A percentile compares a stretch with the other conserved stretches of the same genome.
Conservation (phyloP, 2,797 vertebrate genomes). For the Propithecus perrieri region DNA sequence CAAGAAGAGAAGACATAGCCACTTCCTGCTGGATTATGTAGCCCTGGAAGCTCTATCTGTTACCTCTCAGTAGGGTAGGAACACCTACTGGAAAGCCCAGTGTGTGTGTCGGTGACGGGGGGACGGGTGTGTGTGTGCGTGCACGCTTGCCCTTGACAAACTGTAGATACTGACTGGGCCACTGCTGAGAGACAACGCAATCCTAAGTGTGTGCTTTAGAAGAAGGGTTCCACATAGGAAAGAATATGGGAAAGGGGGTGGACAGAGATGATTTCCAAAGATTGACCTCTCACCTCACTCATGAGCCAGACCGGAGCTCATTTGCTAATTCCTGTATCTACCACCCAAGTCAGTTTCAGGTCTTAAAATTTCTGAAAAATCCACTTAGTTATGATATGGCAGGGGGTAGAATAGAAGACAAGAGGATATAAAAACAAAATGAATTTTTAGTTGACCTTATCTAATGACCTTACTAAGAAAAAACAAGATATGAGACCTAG, state of each 20-base stretch:
- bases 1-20: not conserved
- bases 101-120: fast-evolving
- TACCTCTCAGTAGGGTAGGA: not conserved
- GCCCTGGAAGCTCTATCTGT: not conserved
- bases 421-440: not conserved
- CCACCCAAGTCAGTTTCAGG: not conserved
- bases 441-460: not conserved
- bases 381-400: not conserved
- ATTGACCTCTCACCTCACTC: not conserved
- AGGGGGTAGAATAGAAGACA: not conserved
- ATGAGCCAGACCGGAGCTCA: not conserved
- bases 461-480: not conserved
- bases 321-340: not conserved
- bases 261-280: not conserved
- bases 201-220: not conserved
- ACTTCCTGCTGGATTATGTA: not conserved
- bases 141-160: not conserved
- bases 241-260: not conserved
- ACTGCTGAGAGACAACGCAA: not conserved
- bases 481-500: not conserved
- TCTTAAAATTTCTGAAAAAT: not conserved
- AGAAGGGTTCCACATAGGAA: not conserved
- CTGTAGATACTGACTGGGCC: not conserved
- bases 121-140: not conserved
- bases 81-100: not conserved